Evolutionary conservation across 2,797 vertebrate species (phyloP).

Genomic region (Hirundo rustica): DNA sequence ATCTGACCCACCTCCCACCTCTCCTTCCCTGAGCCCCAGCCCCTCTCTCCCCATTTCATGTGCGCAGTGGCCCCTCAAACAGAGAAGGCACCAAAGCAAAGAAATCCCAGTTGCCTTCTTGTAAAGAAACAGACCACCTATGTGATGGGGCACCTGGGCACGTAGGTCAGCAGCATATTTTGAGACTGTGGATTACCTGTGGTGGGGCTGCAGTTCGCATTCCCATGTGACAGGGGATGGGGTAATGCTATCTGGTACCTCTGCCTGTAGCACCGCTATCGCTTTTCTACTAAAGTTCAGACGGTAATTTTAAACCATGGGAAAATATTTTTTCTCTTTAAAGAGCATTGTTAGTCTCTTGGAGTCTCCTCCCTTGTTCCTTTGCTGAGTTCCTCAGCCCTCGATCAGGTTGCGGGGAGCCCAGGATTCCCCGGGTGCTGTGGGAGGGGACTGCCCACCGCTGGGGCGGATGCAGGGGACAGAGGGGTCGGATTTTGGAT

Average conservation of each 20-base stretch:
- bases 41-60: not conserved
- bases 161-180: constrained; percentile 1
- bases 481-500: not conserved
- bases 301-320: constrained; percentile 62
- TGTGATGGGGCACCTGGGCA: constrained; percentile 1
- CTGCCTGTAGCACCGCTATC: not conserved
- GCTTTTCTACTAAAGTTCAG: constrained; percentile 32
- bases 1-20: not conserved
- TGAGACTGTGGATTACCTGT: constrained; percentile 7
- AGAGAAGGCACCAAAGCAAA: not conserved
- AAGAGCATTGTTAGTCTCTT: not conserved
- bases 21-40: not conserved
- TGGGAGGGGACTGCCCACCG: not conserved
- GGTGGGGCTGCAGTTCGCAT: not conserved
- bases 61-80: not conserved
- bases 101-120: constrained; percentile 12
- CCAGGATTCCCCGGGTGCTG: fast-evolving
- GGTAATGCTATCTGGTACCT: not conserved
- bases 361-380: not conserved
- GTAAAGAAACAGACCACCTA: constrained; percentile 25
- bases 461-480: not conserved
- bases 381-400: not conserved
- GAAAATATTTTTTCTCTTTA: constrained; percentile 53
- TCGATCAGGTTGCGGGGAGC: not conserved
- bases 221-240: not conserved